These are phyloP conservation scores for Dysmachus trigonus DNA, from an alignment of 2,888 invertebrate species.

Conservation along the genomic window DNA sequence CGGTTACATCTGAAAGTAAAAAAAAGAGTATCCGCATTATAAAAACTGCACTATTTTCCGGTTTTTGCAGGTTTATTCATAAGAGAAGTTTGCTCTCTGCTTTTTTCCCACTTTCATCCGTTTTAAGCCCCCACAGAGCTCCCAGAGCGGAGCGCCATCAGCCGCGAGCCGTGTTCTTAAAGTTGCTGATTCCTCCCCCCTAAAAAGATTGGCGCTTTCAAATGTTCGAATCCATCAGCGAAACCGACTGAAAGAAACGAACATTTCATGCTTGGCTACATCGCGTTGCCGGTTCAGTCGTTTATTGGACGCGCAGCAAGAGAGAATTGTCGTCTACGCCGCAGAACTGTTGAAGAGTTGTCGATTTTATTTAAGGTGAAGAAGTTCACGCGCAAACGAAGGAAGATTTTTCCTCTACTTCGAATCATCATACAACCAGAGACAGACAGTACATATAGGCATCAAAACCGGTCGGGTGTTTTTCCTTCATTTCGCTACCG, in stretches of 20 bases:
- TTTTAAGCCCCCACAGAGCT: not conserved
- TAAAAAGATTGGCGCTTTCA: not conserved
- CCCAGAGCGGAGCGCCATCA: not conserved
- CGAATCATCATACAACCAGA: not conserved
- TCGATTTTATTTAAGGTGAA: not conserved
- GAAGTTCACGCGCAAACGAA: not conserved
- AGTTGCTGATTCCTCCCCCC: not conserved
- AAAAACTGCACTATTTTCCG: not conserved
- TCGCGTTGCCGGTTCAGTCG: not conserved
- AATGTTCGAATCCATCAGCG: constrained; percentile 4
- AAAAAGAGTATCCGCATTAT: not conserved
- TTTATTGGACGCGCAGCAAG: not conserved
- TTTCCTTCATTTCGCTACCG: not conserved
- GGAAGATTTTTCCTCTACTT: not conserved
- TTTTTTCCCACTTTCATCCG: not conserved
- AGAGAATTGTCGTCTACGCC: constrained; percentile 5
- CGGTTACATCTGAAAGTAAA: not conserved
- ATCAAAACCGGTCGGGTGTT: not conserved
- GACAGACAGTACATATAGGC: not conserved
- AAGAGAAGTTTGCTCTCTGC: not conserved
- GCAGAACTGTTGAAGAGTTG: not conserved
- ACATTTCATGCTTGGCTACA: not conserved
- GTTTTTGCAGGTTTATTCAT: not conserved
- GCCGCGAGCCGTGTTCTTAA: not conserved
- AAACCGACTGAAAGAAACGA: not conserved